Conservation (phyloP, 2,797 vertebrate genomes). For the Ficedula albicollis region DNA sequence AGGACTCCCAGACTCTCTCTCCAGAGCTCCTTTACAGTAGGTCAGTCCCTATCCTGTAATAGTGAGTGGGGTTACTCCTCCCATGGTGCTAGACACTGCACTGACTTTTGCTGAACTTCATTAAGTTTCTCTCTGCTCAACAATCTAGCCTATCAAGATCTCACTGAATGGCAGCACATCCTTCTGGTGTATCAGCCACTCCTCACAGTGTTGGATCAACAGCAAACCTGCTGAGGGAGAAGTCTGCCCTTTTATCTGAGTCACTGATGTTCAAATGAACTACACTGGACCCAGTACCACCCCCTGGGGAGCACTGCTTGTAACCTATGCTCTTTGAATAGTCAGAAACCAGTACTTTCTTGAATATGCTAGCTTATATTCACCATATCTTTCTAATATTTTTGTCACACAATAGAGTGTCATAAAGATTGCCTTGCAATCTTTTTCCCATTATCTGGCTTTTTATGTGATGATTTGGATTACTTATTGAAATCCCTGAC, state of each 20-base stretch:
- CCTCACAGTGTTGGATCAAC: neutral
- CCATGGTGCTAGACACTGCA: neutral
- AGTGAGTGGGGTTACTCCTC: neutral
- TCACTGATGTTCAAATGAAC: neutral
- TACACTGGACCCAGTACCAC: accelerated
- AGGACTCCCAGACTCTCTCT: neutral
- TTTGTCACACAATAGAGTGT: neutral
- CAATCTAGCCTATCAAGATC: too few relatives aligned
- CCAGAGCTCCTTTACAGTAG: neutral
- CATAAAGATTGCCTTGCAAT: neutral
- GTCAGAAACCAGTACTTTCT: neutral
- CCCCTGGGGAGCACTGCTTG: accelerated
- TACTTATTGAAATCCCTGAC: neutral
- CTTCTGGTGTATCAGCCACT: neutral
- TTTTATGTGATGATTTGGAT: neutral
- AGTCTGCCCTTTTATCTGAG: accelerated
- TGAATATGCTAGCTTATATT: neutral
- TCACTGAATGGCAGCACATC: neutral
- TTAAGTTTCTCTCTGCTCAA: neutral
- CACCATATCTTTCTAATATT: neutral
- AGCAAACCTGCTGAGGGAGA: neutral
- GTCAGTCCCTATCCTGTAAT: neutral
- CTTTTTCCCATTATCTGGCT: neutral
- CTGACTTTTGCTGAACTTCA: neutral
- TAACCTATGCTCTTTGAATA: neutral